These are phyloP conservation scores for Resseliella maxima DNA, from an alignment of 2,888 invertebrate genomes.

Conservation along the genomic window DNA sequence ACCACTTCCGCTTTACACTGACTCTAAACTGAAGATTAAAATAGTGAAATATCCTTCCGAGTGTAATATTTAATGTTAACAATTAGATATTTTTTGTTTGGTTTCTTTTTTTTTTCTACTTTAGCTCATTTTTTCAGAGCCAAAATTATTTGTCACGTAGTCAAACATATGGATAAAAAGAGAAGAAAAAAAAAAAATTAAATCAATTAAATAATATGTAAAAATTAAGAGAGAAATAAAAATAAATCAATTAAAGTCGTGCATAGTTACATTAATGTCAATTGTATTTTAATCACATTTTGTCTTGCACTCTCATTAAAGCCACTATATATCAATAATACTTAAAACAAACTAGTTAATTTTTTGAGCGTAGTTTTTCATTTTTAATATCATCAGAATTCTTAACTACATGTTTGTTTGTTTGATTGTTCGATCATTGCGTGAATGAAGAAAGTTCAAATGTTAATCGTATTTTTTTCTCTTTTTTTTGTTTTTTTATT, in stretches of 20 bases:
- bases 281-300: not conserved
- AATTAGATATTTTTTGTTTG: not conserved
- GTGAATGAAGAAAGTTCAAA: no score
- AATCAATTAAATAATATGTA: not conserved
- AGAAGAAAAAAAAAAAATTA: no score
- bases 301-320: slow-evolving; percentile 35
- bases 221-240: not conserved
- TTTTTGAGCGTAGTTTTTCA: slow-evolving; percentile 16
- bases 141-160: no score
- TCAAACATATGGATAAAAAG: no score
- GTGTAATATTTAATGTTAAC: no score
- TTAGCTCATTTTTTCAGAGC: not conserved
- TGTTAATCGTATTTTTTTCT: no score
- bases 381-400: not conserved
- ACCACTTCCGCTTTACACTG: not conserved
- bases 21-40: not conserved
- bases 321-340: not conserved
- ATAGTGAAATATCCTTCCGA: not conserved
- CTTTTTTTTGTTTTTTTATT: not conserved
- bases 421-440: not conserved
- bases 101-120: not conserved
- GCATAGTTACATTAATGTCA: not conserved
- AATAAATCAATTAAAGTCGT: not conserved
- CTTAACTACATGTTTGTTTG: not conserved
- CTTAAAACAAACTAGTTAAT: slow-evolving; percentile 42